Evolutionary conservation across 2,797 vertebrate genomes (phyloP), one percentile per base, ranked within the genome.

Genomic region (Micropoecilia bifurca): DNA sequence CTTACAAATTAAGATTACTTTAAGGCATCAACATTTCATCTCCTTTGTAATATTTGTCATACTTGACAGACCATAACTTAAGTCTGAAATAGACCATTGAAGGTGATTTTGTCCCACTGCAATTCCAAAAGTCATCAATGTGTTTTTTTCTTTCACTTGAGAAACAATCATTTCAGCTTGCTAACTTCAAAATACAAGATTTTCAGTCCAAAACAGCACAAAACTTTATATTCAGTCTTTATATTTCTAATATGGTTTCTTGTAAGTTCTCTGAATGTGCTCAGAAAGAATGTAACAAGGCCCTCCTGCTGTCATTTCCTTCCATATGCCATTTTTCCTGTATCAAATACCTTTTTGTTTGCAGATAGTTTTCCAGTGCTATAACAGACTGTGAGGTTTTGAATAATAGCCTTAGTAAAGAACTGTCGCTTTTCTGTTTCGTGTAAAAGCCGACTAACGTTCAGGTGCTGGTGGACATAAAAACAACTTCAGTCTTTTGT

Each of bases 271-370:
- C 76, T 53, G 43, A 79, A 43, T 71, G 9, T 80, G 84, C 59
- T 75, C 30, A 75, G 59, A 22, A 77, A 69, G n/a, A 83, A 80
- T 69, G 50, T 63, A 69, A 78, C 71, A 0, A 7, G 3, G 1
- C 48, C 75, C 80, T 85, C 85, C 85, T 88, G 71, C 80, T 84
- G 84, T 59, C n/a, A 76, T 79, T 87, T 84, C 78, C 71, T 78
- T 76, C 53, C 48, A 75, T 74, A 80, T 82, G 81, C 76, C 71
- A 76, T 74, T 12, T 86, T 87, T 81, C 78, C 45, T 80, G 61
- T 57, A 71, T 82, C 80, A 81, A 73, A 82, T 72, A 79, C 72
- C 25, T 5, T 8, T 48, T 28, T 48, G 16, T 30, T 61, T 33
- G 4, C 57, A 61, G 57, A 30, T 61, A 18, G 14, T 33, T 61